phyloP scores from a whole-genome alignment of 53 echinoderm and acorn worm species.

The Temnopleurus reevesii region DNA sequence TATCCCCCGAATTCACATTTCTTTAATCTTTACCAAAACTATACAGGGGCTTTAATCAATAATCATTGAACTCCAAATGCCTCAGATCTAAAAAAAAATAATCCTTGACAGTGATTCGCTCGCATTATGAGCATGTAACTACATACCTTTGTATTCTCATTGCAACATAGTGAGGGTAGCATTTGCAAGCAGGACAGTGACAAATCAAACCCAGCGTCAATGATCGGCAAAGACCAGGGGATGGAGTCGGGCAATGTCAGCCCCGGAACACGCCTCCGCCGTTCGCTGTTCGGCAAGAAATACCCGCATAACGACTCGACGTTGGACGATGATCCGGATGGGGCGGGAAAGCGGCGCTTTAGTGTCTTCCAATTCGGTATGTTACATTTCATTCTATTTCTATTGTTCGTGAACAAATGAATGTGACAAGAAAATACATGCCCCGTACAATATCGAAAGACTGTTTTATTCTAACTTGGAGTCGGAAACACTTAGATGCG shows the following conservation, averaged over 20 bases:
- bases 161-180: constrained; percentile 37
- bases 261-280: constrained; percentile 85
- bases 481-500: too few species aligned
- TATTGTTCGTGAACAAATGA: too few species aligned
- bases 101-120: too few species aligned
- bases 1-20: too few species aligned
- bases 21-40: too few species aligned
- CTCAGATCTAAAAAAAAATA: too few species aligned
- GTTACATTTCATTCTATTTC: neutral
- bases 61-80: neutral
- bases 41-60: neutral
- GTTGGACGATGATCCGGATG: constrained; percentile 72
- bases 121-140: neutral
- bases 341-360: constrained; percentile 80
- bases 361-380: constrained; percentile 99
- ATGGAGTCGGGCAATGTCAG: constrained; percentile 89
- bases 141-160: neutral
- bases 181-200: constrained; percentile 69
- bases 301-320: constrained; percentile 74
- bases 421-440: too few species aligned
- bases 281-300: constrained; percentile 87
- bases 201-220: constrained; percentile 65
- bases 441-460: too few species aligned
- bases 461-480: too few species aligned
- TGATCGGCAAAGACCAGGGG: constrained; percentile 71